These are phyloP conservation scores for Diabrotica balteata DNA, from an alignment of 2,888 invertebrate species.

Conservation along the genomic window DNA sequence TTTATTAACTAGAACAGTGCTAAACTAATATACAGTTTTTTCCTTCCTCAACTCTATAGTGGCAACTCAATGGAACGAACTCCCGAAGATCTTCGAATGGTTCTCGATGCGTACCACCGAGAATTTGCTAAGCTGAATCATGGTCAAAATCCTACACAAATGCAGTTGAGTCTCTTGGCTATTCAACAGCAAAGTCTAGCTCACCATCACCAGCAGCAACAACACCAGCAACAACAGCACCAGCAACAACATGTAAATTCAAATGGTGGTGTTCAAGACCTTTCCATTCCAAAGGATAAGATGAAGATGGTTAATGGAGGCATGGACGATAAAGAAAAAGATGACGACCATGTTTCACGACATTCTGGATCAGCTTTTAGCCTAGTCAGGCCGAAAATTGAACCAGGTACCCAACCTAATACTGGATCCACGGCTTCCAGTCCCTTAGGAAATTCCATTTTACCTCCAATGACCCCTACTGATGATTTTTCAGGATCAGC, in stretches of 20 bases:
- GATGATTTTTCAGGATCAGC: slow-evolving; percentile 81
- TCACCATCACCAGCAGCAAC: slow-evolving; percentile 58
- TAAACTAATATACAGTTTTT: slow-evolving; percentile 72
- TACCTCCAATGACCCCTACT: slow-evolving; percentile 82
- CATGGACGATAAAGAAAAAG: slow-evolving; percentile 62
- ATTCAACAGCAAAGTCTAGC: slow-evolving; percentile 79
- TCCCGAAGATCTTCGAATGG: slow-evolving; percentile 89
- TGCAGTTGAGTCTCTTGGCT: slow-evolving; percentile 70
- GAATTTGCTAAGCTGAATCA: slow-evolving; percentile 90
- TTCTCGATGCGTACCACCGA: slow-evolving; percentile 90
- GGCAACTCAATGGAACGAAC: slow-evolving; percentile 69
- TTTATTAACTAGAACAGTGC: slow-evolving; percentile 46
- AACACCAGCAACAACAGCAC: slow-evolving; percentile 56
- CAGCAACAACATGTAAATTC: slow-evolving; percentile 56
- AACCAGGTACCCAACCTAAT: slow-evolving; percentile 75
- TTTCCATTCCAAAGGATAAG: slow-evolving; percentile 83
- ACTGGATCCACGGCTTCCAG: slow-evolving; percentile 83
- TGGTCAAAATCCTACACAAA: slow-evolving; percentile 58
- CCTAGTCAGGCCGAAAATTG: slow-evolving; percentile 84
- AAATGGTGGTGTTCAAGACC: slow-evolving; percentile 80
- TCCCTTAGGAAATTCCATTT: slow-evolving; percentile 83
- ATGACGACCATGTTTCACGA: slow-evolving; percentile 68
- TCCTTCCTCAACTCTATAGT: slow-evolving; percentile 86
- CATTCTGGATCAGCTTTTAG: slow-evolving; percentile 87
- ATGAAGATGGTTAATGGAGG: slow-evolving; percentile 73